Evolutionary conservation across 1,140 invertebrate species (phyloP), one percentile per base, ranked within the genome.

Genomic region (Camponotus pennsylvanicus): DNA sequence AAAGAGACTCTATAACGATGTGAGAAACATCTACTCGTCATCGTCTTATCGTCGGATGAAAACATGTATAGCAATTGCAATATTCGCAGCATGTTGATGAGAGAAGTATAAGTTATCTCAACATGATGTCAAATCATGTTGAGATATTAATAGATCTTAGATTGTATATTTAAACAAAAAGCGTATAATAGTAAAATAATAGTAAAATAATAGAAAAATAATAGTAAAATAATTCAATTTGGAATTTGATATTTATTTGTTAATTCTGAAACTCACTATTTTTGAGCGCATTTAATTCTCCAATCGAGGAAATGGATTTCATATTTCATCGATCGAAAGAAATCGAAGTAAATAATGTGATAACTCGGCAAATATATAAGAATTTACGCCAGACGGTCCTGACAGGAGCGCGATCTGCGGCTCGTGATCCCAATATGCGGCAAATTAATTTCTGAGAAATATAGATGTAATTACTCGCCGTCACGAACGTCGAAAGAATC

Each of bases 381-480:
- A 64, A 5, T 78, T 49, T 61, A 34, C 11, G 61, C 42, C 7
- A 32, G 11, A 45, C n/a, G 76, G 34, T 21, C 4, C 63, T 67
- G 63, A 7, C 13, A 34, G 69, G 9, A 69, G 37, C 63, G 7
- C 7, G 15, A 37, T 79, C 21, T 55, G 7, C 13, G 34, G 49
- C 66, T 79, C 45, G n/a, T n/a, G 49, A 57, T 59, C 52, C 64
- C 9, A 8, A 57, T 70, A 80, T 42, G 49, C 49, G 21, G 64
- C 57, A 80, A 80, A 59, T 80, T 59, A 70, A 70, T 70, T 70
- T 37, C 55, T 42, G 37, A 59, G 78, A 70, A 80, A 66, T 40
- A 40, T 40, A 40, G 52, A 49, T 13, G 21, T 79, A 52, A 80
- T 80, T 15, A 70, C 37, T 70, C 5, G 21, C 21, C 5, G 37